Conservation (phyloP, 2,797 vertebrate species). For the Eulemur mongoz region DNA sequence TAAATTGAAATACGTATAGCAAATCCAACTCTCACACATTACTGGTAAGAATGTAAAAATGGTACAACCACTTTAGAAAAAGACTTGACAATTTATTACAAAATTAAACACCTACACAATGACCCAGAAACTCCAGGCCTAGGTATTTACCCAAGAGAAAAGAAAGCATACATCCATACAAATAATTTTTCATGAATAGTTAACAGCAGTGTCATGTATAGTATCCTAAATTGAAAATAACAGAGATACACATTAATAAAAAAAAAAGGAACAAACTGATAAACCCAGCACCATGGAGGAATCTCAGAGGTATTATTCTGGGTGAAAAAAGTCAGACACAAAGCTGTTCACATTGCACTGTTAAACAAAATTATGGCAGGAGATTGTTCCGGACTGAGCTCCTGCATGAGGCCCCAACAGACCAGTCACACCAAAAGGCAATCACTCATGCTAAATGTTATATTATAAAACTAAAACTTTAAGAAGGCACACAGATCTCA, state of each 20-base stretch:
- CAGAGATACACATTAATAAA: neutral
- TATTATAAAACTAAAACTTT: neutral
- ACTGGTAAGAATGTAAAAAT: neutral
- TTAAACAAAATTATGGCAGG: neutral
- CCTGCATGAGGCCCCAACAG: neutral
- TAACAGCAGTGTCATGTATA: neutral
- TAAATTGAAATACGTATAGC: rapidly evolving
- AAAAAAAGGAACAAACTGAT: neutral
- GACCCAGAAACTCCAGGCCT: neutral
- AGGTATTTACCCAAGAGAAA: neutral
- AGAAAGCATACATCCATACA: neutral
- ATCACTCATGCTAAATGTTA: neutral
- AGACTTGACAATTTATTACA: neutral
- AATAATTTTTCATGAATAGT: neutral
- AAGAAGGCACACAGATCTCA: neutral
- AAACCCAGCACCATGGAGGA: neutral
- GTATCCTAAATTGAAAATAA: neutral
- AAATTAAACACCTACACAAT: neutral
- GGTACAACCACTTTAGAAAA: neutral
- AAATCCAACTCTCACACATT: neutral
- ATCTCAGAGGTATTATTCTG: neutral
- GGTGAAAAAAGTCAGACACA: neutral
- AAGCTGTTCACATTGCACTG: neutral
- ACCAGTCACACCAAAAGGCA: neutral
- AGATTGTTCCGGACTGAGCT: neutral